These are phyloP conservation scores for Fulmarus glacialis DNA, from an alignment of 2,113 vertebrate genomes.

Conservation along the genomic window DNA sequence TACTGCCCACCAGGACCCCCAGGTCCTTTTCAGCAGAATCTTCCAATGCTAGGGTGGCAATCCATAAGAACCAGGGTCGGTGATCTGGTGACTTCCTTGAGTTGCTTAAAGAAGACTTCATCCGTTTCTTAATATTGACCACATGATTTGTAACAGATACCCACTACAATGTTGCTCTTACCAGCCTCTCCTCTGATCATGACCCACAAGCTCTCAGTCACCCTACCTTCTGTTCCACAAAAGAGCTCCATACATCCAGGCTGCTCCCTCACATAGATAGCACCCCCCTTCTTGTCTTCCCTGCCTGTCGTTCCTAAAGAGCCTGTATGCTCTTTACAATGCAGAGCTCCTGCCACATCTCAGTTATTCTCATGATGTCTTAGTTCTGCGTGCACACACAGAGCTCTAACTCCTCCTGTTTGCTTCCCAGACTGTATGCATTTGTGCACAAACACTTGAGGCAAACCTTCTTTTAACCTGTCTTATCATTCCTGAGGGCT, in stretches of 20 bases:
- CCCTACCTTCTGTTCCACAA: not conserved
- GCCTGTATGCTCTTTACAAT: not conserved
- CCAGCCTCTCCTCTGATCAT: not conserved
- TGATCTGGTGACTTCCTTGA: not conserved
- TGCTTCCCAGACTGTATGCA: not conserved
- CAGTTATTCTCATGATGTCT: not conserved
- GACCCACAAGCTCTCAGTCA: not conserved
- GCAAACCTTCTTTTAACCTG: slow-evolving; percentile 29
- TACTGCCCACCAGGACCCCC: not conserved
- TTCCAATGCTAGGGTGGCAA: not conserved
- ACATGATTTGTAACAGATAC: not conserved
- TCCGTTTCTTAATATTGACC: not conserved
- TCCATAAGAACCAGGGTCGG: not conserved
- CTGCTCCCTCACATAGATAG: not conserved
- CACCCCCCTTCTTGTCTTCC: not conserved
- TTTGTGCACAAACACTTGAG: slow-evolving; percentile 30
- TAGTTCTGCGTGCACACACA: not conserved
- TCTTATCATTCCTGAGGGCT: slow-evolving; percentile 28
- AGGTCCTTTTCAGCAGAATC: not conserved
- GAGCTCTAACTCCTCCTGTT: not conserved
- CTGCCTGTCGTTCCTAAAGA: not conserved
- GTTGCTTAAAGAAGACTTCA: not conserved
- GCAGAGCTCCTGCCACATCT: not conserved
- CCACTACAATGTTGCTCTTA: not conserved
- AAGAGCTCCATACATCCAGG: not conserved